A percentile compares a stretch with the other conserved stretches of the same genome.
phyloP scores from a whole-genome alignment of 2,113 vertebrate genomes.

The Telmatochromis sp. region DNA sequence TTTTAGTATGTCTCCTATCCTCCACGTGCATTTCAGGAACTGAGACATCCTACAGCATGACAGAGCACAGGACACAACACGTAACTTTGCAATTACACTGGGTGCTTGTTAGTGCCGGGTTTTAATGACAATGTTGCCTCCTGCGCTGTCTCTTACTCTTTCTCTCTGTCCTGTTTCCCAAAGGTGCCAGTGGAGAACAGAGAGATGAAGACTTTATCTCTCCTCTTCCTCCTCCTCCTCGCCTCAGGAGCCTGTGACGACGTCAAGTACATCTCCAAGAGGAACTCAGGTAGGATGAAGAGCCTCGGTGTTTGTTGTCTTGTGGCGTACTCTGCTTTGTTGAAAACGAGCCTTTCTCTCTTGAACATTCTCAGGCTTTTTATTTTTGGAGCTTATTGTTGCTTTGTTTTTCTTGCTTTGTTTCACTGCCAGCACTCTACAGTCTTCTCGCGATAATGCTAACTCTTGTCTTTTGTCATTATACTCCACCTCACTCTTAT shows the following conservation, averaged over 20 bases:
- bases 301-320: neutral
- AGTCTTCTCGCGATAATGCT: neutral
- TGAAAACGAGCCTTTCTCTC: neutral
- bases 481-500: neutral
- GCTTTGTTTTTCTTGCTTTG: neutral
- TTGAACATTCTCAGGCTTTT: neutral
- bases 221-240: constrained; percentile 74
- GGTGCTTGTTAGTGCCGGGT: neutral
- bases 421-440: neutral
- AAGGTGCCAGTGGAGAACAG: constrained; percentile 63
- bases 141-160: neutral
- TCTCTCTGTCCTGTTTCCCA: neutral
- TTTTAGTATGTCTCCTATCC: neutral
- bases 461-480: neutral
- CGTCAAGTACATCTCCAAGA: constrained; percentile 91
- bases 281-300: constrained; percentile 88
- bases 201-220: constrained; percentile 82
- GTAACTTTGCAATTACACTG: neutral
- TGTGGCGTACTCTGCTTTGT: neutral
- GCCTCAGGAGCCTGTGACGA: constrained; percentile 79
- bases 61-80: neutral
- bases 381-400: neutral
- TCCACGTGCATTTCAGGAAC: neutral
- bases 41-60: neutral
- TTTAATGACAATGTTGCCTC: neutral